phyloP scores from a whole-genome alignment of 2,888 invertebrate genomes.

The Oconnorella tubifera region DNA sequence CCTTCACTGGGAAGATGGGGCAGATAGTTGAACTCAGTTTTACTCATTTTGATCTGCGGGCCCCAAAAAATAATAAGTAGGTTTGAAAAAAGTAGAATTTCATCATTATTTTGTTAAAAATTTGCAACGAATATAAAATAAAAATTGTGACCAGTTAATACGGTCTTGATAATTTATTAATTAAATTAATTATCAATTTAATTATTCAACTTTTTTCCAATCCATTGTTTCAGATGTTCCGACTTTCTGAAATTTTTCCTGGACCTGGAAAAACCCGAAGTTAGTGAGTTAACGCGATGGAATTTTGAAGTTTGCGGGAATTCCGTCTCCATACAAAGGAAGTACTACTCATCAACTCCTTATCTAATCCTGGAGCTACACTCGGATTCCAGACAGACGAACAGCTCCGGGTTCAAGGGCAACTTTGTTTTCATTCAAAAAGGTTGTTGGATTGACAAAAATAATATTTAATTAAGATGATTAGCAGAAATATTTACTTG shows the following conservation, averaged over 20 bases:
- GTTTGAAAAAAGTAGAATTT: background rate
- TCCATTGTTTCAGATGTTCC: conserved; percentile 41
- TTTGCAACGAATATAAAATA: background rate
- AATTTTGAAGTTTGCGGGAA: conserved; percentile 50
- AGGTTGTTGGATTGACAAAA: conserved; percentile 38
- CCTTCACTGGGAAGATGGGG: conserved; percentile 73
- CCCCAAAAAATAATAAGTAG: conserved; percentile 24
- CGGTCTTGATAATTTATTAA: background rate
- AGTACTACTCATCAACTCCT: conserved; percentile 49
- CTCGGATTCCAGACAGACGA: conserved; percentile 37
- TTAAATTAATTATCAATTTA: background rate
- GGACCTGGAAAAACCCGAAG: conserved; percentile 49
- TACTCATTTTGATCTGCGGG: conserved; percentile 70
- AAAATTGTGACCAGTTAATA: no score
- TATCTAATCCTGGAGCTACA: conserved; percentile 52
- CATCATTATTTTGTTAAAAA: background rate
- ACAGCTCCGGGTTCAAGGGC: conserved; percentile 49
- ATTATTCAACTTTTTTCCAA: background rate
- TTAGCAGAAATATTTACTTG: no score
- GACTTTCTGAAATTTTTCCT: conserved; percentile 50
- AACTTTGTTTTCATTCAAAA: conserved; percentile 48
- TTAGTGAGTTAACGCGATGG: conserved; percentile 46
- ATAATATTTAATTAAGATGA: no score
- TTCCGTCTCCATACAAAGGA: conserved; percentile 44
- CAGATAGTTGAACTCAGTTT: conserved; percentile 79